Base-by-base conservation (phyloP, 30 jellyfish, hydroid and myxozoan genomes). In the Pelagia noctiluca region DNA sequence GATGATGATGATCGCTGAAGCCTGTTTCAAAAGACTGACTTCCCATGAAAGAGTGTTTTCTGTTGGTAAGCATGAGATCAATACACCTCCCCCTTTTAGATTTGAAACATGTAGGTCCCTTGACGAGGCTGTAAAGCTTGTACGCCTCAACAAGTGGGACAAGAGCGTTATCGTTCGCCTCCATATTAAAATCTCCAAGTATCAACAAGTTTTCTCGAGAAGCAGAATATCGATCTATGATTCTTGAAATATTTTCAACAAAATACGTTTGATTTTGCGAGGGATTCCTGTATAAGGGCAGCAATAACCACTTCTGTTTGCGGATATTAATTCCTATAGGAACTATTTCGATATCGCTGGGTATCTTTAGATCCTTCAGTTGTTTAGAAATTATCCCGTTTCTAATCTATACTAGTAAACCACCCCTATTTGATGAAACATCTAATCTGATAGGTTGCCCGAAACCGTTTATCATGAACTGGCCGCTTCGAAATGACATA, bases 381-480 rank as follows among this genome's bases (percentile, higher is more conserved):
- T 79, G 71, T 64, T 79, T 79, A 37, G 75, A 31, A 1, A 65
- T 50, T 62, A 63, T 60, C 69, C 73, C 73, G 25, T 79, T 57
- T 42, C 42, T 62, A 57, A 64, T 42, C 16, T 36, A 72, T 0
- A 37, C 75, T 1, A 79, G 88, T 54, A 53, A 29, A 76, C 88
- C 88, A 54, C 88, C 63, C 35, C 76, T 76, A 52, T 29, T 30
- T 42, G 82, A 46, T 63, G 81, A 25, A 1, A 72, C 66, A 62
- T 79, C 73, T 16, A 38, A 42, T 48, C 90, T 63, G 72, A 79
- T 29, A 33, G 85, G 82, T 49, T 57, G 32, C 82, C 81, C 74
- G 42, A 79, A 76, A 38, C 90, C 90, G 52, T 79, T 37, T 37
- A 63, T 35, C 81, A 63, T 62, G 47, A 79, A 29, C 82, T 79